Evolutionary conservation across 2,888 invertebrate species (phyloP).

Genomic region (Agrotis exclamationis): DNA sequence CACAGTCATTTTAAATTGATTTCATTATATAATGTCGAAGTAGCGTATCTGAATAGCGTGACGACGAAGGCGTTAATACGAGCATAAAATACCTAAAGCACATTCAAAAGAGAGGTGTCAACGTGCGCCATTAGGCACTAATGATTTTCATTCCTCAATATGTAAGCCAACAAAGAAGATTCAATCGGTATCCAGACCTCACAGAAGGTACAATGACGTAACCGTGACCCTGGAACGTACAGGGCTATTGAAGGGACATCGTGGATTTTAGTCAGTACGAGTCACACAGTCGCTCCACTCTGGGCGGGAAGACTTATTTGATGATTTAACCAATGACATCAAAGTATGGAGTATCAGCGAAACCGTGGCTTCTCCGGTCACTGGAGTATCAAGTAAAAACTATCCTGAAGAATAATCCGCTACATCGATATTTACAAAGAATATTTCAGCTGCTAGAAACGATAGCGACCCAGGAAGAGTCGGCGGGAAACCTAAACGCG

Average conservation of each 20-base stretch:
- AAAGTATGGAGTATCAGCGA: not conserved
- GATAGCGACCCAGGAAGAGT: no score
- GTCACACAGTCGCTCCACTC: no score
- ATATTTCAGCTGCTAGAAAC: not conserved
- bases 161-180: conserved; percentile 69
- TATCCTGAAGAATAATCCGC: not conserved
- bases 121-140: conserved; percentile 56
- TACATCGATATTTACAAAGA: not conserved
- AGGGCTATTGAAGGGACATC: no score
- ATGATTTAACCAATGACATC: no score
- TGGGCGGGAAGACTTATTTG: no score
- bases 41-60: conserved; percentile 73
- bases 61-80: conserved; percentile 66
- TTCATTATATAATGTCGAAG: conserved; percentile 69
- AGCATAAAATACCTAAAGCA: conserved; percentile 61
- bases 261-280: no score
- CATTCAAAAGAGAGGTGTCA: conserved; percentile 63
- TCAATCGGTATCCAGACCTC: conserved; percentile 20
- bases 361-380: not conserved
- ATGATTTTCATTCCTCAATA: conserved; percentile 74
- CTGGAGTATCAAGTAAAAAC: not conserved
- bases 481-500: no score
- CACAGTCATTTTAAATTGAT: conserved; percentile 61
- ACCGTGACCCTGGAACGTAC: no score
- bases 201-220: conserved; percentile 7